These are phyloP conservation scores for Napeogenes inachia DNA, from an alignment of 2,888 invertebrate species.

Conservation along the genomic window DNA sequence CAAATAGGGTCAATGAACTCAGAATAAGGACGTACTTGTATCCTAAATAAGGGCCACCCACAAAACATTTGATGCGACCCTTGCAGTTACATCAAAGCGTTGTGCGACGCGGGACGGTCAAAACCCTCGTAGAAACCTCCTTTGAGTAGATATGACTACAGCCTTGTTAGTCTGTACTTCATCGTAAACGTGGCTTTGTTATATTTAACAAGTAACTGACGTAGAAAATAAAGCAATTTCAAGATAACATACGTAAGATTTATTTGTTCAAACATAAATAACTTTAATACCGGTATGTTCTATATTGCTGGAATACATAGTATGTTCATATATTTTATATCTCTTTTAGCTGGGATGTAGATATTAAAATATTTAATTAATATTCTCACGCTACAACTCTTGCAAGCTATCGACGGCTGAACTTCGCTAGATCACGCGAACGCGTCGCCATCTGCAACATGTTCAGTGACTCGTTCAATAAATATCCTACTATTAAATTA, in stretches of 20 bases:
- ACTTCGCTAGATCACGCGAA: conserved; percentile 12
- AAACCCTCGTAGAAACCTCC: conserved; percentile 54
- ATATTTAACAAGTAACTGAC: not conserved
- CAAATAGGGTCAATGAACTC: conserved; percentile 26
- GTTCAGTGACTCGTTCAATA: not conserved
- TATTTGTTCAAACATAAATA: not conserved
- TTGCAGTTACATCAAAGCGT: conserved; percentile 52
- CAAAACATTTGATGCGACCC: conserved; percentile 51
- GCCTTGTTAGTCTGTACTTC: conserved; percentile 15
- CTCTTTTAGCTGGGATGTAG: conserved; percentile 1
- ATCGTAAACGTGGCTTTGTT: not conserved
- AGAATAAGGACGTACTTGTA: conserved; percentile 11
- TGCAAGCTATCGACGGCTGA: not conserved
- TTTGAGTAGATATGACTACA: conserved; percentile 43
- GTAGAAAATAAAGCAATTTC: not conserved
- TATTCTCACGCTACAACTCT: conserved; percentile 1
- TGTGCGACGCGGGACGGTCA: conserved; percentile 48
- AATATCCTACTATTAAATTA: not conserved
- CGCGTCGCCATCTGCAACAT: conserved; percentile 10
- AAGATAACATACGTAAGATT: not conserved
- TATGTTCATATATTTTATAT: not conserved
- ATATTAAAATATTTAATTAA: conserved; percentile 3
- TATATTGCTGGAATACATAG: not conserved
- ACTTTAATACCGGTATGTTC: not conserved
- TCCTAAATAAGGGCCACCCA: conserved; percentile 33